Evolutionary conservation across 1,140 invertebrate genomes (phyloP), one percentile per base, ranked within the genome.

Genomic region (Drosophila takahashii): DNA sequence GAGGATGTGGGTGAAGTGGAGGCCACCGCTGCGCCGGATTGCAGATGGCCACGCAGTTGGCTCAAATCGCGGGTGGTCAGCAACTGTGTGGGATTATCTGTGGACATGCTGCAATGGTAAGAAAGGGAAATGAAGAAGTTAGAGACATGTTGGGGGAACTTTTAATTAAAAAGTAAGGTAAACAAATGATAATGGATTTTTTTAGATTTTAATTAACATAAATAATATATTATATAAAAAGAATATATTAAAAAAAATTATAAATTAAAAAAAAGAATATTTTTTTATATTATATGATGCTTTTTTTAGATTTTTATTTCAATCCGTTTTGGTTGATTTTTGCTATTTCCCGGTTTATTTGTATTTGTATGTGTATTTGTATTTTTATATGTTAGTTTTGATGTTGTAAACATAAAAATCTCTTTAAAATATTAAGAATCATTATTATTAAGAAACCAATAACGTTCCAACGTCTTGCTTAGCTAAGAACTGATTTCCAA

Each of bases 1-100:
- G 48, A 36, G 22, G 22, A 36, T 10, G 48, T 69, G 47, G 51
- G 47, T 18, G 22, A 22, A 22, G 64, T 50, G 44, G 45, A 58
- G 39, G 60, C 39, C 56, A 61, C 27, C 29, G 60, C 37, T 64
- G 26, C 16, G 10, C 60, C 54, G 39, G 37, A 34, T 52, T 86
- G 81, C 37, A 85, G 36, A 57, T 90, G 83, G 11, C 84, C 81
- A 32, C 85, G 83, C 50, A 92, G 64, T 61, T 90, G 90, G 52
- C 67, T 80, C 51, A 91, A 44, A 77, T 91, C 91, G 69, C 90
- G 84, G 58, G 74, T 62, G 39, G 83, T 80, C 59, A 91, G 71
- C 67, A 91, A 57, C 72, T 91, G 90, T 78, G 87, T 85, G 59
- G 91, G 85, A 83, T 91, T 90, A 81, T 92, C 91, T 72, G 83